Conservation (phyloP, 2,888 invertebrate species). For the Drosophila mayaguana region DNA sequence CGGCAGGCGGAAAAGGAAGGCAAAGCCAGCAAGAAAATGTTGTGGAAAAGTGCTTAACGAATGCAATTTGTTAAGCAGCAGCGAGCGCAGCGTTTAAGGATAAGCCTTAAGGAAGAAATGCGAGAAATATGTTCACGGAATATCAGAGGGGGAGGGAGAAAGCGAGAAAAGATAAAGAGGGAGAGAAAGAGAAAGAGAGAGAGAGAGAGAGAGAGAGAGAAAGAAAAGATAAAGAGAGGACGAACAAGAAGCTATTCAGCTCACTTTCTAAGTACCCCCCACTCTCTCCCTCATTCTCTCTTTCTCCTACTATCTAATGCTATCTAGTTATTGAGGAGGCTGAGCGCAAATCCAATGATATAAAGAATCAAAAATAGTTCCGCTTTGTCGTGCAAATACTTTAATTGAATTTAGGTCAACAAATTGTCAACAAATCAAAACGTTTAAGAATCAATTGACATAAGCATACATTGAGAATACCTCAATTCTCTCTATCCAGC, state of each 20-base stretch:
- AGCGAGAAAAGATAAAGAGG: not conserved
- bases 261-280: not conserved
- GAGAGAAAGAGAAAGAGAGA: too few relatives aligned
- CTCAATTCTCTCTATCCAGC: not conserved
- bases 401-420: not conserved
- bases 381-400: not conserved
- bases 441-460: conserved; percentile 2
- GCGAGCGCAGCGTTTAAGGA: conserved; percentile 12
- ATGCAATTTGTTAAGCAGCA: conserved; percentile 30
- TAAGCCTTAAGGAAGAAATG: not conserved
- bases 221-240: too few relatives aligned
- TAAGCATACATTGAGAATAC: conserved; percentile 1
- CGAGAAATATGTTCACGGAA: not conserved
- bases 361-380: not conserved
- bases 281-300: not conserved
- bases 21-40: conserved; percentile 17
- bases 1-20: not conserved
- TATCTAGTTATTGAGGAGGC: too few relatives aligned
- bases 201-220: not conserved
- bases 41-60: conserved; percentile 23
- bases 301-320: not conserved
- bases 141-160: not conserved
- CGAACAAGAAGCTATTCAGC: not conserved
- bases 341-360: not conserved
- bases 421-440: conserved; percentile 1